Base-by-base conservation (phyloP, 2,888 invertebrate species). In the Polylopha cassiicola region DNA sequence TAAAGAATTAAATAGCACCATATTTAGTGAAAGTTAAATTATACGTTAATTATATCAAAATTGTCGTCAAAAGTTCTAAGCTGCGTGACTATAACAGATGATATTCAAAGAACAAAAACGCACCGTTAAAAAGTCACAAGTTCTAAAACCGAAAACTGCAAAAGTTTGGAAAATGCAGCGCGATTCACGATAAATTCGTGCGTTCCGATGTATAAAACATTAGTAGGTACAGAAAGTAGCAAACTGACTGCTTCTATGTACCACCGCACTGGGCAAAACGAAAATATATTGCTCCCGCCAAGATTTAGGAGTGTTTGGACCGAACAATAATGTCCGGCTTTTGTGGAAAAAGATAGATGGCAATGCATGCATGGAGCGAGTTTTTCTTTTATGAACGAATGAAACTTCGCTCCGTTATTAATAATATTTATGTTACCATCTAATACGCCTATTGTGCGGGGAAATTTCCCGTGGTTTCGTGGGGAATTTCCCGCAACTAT, bases 301-400 rank as follows among this genome's bases (percentile, higher is more conserved):
- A 86, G 86, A 86, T 86, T 86, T 86, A 86, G 73, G 84, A 82
- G 84, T 84, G 85, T 85, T 86, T 85, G 85, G 86, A 86, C 86
- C 86, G 84, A 84, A 86, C 86, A 86, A 86, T 86, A 86, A 86
- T 86, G 86, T 86, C 86, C 86, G 73, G 86, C 86, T 85, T 86
- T 86, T 86, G 86, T 86, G 81, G 82, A 84, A 81, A 84, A 81
- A 86, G 86, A 86, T 84, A 84, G 74, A 86, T 86, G 81, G 84
- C 78, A 70, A 75, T 84, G 85, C 85, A 85, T 82, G 81, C 81
- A 74, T 80, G 69, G 76, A 68, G 74, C 71, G 72, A 73, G 81
- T 79, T 84, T 81, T 85, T 76, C 82, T 78, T 84, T 82, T 81
- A 81, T 84, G 65, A 64, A 61, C 74, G 63, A 75, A 80, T 76